Evolutionary conservation across 1,140 invertebrate species (phyloP).

Genomic region (Conopomorpha cramerella): DNA sequence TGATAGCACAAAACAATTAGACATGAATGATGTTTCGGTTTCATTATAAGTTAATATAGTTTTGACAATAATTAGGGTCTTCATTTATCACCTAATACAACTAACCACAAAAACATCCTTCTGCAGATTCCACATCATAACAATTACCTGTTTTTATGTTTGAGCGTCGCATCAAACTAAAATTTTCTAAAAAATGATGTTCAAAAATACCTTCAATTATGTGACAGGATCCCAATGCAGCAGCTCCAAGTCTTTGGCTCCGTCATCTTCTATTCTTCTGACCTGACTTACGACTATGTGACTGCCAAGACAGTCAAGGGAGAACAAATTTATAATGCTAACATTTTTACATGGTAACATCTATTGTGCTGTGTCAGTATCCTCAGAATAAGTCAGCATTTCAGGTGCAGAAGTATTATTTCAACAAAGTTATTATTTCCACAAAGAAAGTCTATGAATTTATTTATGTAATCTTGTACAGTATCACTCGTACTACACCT

Average conservation of each 20-base stretch:
- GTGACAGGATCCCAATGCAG: constrained; percentile 49
- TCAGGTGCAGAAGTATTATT: constrained; percentile 27
- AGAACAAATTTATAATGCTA: constrained; percentile 59
- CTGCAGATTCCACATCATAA: not conserved
- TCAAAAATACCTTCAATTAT: constrained; percentile 61
- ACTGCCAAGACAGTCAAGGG: constrained; percentile 59
- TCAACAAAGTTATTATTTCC: not conserved
- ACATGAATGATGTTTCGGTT: too few relatives aligned
- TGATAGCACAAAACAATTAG: too few relatives aligned
- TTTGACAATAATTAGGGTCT: too few relatives aligned
- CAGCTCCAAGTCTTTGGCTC: too few relatives aligned
- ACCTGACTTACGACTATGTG: constrained; percentile 61
- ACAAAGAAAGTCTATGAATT: constrained; percentile 16
- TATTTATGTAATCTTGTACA: constrained; percentile 48
- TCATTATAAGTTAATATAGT: too few relatives aligned
- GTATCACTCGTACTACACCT: constrained; percentile 59
- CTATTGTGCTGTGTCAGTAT: too few relatives aligned
- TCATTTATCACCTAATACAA: too few relatives aligned
- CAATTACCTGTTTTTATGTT: not conserved
- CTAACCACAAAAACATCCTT: not conserved
- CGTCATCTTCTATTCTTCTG: constrained; percentile 61
- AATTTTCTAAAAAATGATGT: constrained; percentile 3
- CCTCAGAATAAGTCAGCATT: constrained; percentile 24
- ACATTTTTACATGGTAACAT: too few relatives aligned
- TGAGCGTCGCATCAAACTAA: not conserved